Conservation (phyloP, 1,140 invertebrate species). For the Thereuonema tuberculata region DNA sequence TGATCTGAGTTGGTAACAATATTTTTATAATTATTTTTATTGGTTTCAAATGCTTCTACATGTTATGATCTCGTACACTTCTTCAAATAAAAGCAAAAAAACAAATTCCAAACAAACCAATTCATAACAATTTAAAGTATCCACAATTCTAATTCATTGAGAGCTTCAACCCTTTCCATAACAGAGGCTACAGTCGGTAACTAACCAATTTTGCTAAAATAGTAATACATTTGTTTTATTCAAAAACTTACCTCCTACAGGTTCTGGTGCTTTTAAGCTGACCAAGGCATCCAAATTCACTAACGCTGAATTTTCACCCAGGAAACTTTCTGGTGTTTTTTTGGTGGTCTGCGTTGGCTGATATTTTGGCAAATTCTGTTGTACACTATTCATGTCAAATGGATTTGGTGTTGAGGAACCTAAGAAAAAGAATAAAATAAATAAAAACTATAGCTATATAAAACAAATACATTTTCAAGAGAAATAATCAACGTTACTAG, state of each 20-base stretch:
- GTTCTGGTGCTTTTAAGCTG: conserved; percentile 33
- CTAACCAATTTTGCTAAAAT: neutral
- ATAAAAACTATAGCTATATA: too few relatives aligned
- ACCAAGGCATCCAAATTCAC: conserved; percentile 93
- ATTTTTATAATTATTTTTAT: too few relatives aligned
- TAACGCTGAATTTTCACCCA: conserved; percentile 83
- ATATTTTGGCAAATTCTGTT: neutral
- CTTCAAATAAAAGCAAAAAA: neutral
- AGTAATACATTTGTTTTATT: neutral
- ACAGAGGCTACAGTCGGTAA: neutral
- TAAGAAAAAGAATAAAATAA: too few relatives aligned
- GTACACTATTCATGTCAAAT: neutral
- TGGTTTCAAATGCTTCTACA: too few relatives aligned
- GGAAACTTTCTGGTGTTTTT: conserved; percentile 81
- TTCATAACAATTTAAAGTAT: neutral
- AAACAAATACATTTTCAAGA: too few relatives aligned
- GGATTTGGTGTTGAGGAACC: too few relatives aligned
- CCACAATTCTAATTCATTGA: neutral
- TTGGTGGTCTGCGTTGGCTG: conserved; percentile 28
- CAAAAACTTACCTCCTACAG: neutral
- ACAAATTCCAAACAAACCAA: neutral
- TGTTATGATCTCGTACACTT: neutral
- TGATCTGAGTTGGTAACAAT: too few relatives aligned
- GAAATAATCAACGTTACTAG: too few relatives aligned
- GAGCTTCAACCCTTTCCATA: neutral